These are phyloP conservation scores for Mormyrus iriodes DNA, from an alignment of 2,113 vertebrate species.

Conservation along the genomic window DNA sequence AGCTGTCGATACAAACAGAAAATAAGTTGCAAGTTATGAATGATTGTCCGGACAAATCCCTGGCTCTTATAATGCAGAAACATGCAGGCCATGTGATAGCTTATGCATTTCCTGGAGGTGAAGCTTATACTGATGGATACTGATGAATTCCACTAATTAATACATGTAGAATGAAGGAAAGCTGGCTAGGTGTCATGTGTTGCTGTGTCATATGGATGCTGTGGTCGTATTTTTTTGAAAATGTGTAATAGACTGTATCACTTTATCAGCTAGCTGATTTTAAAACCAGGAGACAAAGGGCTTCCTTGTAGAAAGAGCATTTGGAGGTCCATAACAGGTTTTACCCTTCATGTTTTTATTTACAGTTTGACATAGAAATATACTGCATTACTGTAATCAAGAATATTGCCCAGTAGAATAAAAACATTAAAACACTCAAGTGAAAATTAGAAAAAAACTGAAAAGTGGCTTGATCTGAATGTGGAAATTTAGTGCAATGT, in stretches of 20 bases:
- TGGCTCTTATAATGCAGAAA: slow-evolving; percentile 36
- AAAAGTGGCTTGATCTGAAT: not conserved
- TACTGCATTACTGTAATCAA: not conserved
- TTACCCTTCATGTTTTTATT: not conserved
- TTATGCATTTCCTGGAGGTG: slow-evolving; percentile 37
- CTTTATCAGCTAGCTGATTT: not conserved
- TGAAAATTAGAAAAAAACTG: not conserved
- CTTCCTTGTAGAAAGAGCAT: not conserved
- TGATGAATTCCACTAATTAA: slow-evolving; percentile 26
- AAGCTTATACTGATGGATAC: slow-evolving; percentile 45
- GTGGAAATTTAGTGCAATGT: slow-evolving; percentile 8
- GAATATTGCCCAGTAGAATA: not conserved
- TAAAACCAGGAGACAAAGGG: not conserved
- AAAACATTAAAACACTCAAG: not conserved
- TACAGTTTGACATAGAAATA: not conserved
- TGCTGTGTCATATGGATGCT: not conserved
- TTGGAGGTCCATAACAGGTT: not conserved
- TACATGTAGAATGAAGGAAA: not conserved
- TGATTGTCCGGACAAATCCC: slow-evolving; percentile 24
- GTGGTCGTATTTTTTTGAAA: not conserved
- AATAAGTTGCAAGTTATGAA: not conserved
- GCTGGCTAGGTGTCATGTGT: not conserved
- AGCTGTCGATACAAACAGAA: slow-evolving; percentile 7
- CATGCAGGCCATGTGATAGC: slow-evolving; percentile 48
- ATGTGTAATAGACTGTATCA: not conserved